A percentile compares a stretch with the other conserved stretches of the same genome.
phyloP scores from a whole-genome alignment of 2,797 vertebrate genomes.

The Paramormyrops hopkinsi region DNA sequence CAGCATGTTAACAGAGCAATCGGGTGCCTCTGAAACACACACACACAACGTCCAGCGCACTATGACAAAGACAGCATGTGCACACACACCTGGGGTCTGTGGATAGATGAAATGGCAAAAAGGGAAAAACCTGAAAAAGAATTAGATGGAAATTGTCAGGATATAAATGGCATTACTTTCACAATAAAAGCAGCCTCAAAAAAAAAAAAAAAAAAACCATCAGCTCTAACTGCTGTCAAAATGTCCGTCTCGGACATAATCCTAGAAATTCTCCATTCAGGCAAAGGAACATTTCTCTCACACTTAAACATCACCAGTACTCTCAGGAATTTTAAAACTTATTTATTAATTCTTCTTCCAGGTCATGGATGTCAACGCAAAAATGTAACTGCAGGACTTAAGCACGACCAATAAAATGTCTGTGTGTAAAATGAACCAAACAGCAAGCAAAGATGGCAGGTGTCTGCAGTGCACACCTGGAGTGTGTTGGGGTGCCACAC shows the following conservation, averaged over 20 bases:
- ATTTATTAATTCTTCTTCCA: neutral
- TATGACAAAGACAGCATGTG: neutral
- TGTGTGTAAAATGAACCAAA: neutral
- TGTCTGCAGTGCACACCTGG: neutral
- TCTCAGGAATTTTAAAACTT: neutral
- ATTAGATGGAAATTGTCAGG: neutral
- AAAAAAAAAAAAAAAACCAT: neutral
- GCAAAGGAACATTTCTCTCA: neutral
- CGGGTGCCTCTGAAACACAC: neutral
- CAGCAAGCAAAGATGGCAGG: neutral
- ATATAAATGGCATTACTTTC: neutral
- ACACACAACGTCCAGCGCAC: neutral
- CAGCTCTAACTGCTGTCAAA: neutral
- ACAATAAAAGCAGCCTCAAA: neutral
- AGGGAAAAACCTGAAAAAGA: neutral
- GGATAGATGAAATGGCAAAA: neutral
- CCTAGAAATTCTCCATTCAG: neutral
- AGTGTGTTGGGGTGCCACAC: neutral
- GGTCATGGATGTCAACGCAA: neutral
- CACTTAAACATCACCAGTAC: neutral
- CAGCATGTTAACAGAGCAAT: neutral
- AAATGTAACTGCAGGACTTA: neutral
- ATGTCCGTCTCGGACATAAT: neutral
- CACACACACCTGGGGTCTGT: neutral
- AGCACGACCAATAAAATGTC: neutral